These are phyloP conservation scores for Chionomys nivalis DNA, from an alignment of 2,113 vertebrate species.

Conservation along the genomic window DNA sequence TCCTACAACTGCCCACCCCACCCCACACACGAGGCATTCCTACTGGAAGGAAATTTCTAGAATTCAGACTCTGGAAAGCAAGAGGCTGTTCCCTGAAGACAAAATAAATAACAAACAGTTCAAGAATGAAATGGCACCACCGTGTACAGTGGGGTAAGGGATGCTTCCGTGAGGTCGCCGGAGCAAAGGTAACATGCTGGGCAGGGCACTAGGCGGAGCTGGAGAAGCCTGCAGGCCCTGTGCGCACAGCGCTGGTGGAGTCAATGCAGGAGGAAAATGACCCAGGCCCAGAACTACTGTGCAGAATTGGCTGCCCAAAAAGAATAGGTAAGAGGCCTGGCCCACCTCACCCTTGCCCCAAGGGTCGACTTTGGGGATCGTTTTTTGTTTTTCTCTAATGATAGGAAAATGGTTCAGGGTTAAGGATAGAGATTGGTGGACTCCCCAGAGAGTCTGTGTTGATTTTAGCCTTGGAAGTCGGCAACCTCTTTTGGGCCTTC, in stretches of 20 bases:
- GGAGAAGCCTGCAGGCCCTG: neutral
- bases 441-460: neutral
- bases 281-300: neutral
- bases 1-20: neutral
- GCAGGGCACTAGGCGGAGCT: fast-evolving
- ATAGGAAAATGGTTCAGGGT: neutral
- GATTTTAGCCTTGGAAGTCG: neutral
- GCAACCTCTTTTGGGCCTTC: neutral
- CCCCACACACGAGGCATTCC: neutral
- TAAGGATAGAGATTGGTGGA: neutral
- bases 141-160: too few species aligned
- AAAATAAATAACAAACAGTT: neutral
- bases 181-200: fast-evolving
- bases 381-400: neutral
- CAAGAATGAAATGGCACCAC: neutral
- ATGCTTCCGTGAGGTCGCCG: fast-evolving
- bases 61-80: neutral
- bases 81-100: neutral
- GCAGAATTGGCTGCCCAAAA: neutral
- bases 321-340: neutral
- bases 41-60: neutral
- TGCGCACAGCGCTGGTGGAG: fast-evolving
- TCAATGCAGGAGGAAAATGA: too few species aligned
- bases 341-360: neutral
- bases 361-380: too few species aligned